Base-by-base conservation (phyloP, 1,140 invertebrate genomes). In the Atta texana region DNA sequence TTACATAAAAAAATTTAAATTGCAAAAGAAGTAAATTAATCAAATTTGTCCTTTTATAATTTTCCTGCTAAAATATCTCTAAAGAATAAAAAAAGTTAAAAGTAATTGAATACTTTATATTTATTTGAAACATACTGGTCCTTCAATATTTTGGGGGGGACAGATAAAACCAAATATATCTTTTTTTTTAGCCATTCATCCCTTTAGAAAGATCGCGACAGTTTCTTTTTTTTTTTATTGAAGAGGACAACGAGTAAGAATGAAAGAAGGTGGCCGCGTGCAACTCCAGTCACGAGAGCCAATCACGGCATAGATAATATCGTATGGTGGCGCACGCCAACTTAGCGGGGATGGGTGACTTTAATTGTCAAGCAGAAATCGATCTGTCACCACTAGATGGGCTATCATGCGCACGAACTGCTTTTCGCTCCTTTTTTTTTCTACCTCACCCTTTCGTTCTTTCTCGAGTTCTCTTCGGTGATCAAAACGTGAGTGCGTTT, bases 281-380 rank as follows among this genome's bases (percentile, higher is more conserved):
- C 85, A 82, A 44, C 84, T 86, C 82, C 76, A 87, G 87, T 86
- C 87, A 82, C 85, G 91, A 81, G 57, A 72, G 86, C 91, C 92
- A 94, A 93, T 94, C 92, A 92, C 92, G 85, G 86, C 87, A 55
- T 63, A 87, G 94, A 94, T 94, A 94, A 94, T 89, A 93, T 94
- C 93, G 87, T 88, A 85, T 89, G 59, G 88, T 74, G 89, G 63
- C 78, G 87, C 87, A 92, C 88, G 88, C 89, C 78, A 89, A 91
- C 88, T 85, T 87, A 75, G 87, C 74, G 82, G 61, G 24, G 59
- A 85, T 84, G 90, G 92, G 91, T 91, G 92, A 94, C 92, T 94
- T 95, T 94, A 95, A 95, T 94, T 94, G 94, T 90, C 68, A 89
- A 55, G 84, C 85, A 92, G 85, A 92, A 92, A 94, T 94, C 94